Conservation (phyloP, 2,888 invertebrate genomes). For the Dasypolia templi region DNA sequence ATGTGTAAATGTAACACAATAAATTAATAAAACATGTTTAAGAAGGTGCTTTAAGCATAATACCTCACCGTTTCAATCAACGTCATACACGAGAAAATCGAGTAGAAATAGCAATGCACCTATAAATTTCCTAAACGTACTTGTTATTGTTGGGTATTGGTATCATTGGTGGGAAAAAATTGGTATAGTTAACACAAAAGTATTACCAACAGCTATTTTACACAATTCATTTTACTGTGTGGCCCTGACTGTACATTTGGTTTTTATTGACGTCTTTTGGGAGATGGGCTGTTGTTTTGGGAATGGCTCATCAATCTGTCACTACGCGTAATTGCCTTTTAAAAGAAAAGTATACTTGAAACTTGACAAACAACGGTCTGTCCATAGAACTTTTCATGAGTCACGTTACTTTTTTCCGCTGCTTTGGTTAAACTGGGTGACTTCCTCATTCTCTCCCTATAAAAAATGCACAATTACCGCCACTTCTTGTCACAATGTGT, state of each 20-base stretch:
- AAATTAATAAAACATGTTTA: background rate
- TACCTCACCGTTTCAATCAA: background rate
- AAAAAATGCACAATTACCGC: background rate
- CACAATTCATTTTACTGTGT: background rate
- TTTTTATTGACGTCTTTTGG: constrained; percentile 18
- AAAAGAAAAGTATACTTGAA: background rate
- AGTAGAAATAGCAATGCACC: background rate
- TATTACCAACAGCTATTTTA: background rate
- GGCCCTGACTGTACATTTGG: background rate
- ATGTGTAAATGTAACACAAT: background rate
- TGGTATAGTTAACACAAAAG: background rate
- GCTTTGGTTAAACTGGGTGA: background rate
- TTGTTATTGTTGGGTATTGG: background rate
- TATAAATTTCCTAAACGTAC: background rate
- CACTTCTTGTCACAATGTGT: background rate
- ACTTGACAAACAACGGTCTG: background rate
- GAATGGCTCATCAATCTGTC: constrained; percentile 35
- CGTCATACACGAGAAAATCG: background rate
- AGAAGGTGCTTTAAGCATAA: background rate
- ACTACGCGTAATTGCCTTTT: constrained; percentile 10
- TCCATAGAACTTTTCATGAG: background rate
- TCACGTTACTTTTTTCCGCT: background rate
- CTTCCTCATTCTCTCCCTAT: background rate
- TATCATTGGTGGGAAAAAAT: background rate
- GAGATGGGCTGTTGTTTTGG: constrained; percentile 16